phyloP scores from a whole-genome alignment of 2,888 invertebrate species.

The Yponomeuta plumbellus region DNA sequence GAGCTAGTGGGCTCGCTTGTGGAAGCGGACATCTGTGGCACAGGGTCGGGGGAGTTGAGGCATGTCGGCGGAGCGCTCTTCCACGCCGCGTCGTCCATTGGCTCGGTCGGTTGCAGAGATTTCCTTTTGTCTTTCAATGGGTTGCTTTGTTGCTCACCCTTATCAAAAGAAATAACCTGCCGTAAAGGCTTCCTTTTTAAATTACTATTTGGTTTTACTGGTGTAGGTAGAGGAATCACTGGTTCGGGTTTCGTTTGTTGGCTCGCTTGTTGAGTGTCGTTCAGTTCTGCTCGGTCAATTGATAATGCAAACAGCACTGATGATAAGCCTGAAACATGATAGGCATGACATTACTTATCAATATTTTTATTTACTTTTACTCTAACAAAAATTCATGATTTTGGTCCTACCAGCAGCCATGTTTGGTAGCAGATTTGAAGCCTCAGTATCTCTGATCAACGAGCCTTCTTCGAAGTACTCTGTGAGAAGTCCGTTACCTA shows the following conservation, averaged over 20 bases:
- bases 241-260: constrained; percentile 77
- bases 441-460: constrained; percentile 87
- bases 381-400: background rate
- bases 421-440: constrained; percentile 85
- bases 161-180: constrained; percentile 72
- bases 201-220: constrained; percentile 68
- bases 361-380: constrained; percentile 10
- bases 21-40: constrained; percentile 42
- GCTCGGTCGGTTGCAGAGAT: constrained; percentile 30
- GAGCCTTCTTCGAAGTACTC: constrained; percentile 92
- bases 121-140: constrained; percentile 34
- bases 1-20: constrained; percentile 67
- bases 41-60: constrained; percentile 76
- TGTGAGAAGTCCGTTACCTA: constrained; percentile 80
- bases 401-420: constrained; percentile 85
- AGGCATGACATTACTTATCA: constrained; percentile 13
- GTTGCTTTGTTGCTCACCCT: constrained; percentile 43
- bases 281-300: constrained; percentile 90
- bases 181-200: constrained; percentile 61
- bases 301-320: constrained; percentile 94
- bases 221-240: constrained; percentile 81
- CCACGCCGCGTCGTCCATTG: constrained; percentile 46
- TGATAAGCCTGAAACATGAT: constrained; percentile 81
- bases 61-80: constrained; percentile 79
- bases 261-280: constrained; percentile 72